These are phyloP conservation scores for Acronicta psi DNA, from an alignment of 2,888 invertebrate species.

Conservation along the genomic window DNA sequence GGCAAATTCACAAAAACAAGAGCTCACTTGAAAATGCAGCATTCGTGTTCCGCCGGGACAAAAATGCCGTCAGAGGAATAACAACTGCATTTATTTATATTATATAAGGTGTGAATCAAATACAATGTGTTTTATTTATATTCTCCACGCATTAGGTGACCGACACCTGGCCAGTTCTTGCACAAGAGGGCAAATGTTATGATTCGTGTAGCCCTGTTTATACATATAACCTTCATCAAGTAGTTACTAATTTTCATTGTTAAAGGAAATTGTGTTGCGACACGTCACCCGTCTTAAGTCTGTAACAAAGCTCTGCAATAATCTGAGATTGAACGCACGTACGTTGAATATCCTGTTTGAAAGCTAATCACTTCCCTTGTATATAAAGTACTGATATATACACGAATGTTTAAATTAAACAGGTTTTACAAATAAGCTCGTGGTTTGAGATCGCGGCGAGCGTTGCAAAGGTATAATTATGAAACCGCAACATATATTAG, in stretches of 20 bases:
- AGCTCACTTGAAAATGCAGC: constrained; percentile 57
- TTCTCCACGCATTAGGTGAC: constrained; percentile 59
- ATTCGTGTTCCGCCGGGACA: constrained; percentile 47
- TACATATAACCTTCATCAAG: constrained; percentile 50
- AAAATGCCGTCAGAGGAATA: constrained; percentile 57
- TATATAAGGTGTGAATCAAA: constrained; percentile 56
- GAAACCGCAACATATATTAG: too few species aligned
- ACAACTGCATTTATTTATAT: constrained; percentile 57
- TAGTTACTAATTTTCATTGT: constrained; percentile 53
- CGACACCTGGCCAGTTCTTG: constrained; percentile 65
- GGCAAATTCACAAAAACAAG: constrained; percentile 57
- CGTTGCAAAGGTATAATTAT: constrained; percentile 2
- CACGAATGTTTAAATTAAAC: constrained; percentile 51
- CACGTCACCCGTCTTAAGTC: constrained; percentile 41
- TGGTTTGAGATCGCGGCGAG: constrained; percentile 17
- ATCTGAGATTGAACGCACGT: constrained; percentile 50
- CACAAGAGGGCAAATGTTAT: constrained; percentile 56
- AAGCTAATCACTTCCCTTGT: constrained; percentile 51
- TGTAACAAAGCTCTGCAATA: constrained; percentile 38
- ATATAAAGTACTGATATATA: constrained; percentile 45
- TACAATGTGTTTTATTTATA: constrained; percentile 68
- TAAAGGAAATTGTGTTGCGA: constrained; percentile 37
- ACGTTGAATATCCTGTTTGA: constrained; percentile 50
- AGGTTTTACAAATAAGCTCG: constrained; percentile 39
- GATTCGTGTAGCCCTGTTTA: constrained; percentile 50